Percentiles rank a stretch among this genome's conserved stretches.
These are phyloP conservation scores for Chelonus formosanus DNA, from an alignment of 2,888 invertebrate genomes.

Conservation along the genomic window DNA sequence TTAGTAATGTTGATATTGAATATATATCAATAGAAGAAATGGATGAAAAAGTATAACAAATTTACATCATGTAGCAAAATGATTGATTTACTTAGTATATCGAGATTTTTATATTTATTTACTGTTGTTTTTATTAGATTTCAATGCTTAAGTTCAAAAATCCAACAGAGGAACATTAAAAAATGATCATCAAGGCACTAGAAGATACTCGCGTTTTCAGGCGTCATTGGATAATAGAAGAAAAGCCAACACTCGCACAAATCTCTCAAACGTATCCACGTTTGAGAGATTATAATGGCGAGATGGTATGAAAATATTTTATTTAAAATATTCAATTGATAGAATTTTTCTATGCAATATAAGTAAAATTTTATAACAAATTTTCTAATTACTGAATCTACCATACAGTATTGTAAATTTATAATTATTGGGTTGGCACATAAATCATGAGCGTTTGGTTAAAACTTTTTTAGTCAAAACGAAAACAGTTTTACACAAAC, in stretches of 20 bases:
- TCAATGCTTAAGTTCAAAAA: not conserved
- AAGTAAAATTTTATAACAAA: too few species aligned
- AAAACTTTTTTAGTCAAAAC: too few species aligned
- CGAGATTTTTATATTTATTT: not conserved
- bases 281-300: not conserved
- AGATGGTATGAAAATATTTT: not conserved
- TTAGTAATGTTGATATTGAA: too few species aligned
- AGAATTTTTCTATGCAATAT: too few species aligned
- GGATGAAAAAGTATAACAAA: not conserved
- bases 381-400: too few species aligned
- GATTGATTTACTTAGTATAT: not conserved
- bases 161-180: not conserved
- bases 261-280: not conserved
- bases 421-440: too few species aligned
- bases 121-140: not conserved
- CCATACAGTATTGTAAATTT: too few species aligned
- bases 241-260: not conserved
- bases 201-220: not conserved
- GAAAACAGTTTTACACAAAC: too few species aligned
- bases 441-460: too few species aligned
- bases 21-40: too few species aligned
- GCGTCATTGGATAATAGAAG: not conserved
- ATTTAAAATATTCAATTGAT: too few species aligned
- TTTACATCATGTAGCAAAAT: not conserved
- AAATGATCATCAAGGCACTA: not conserved